Conservation (phyloP, 2,113 vertebrate genomes). For the Bos indicus region DNA sequence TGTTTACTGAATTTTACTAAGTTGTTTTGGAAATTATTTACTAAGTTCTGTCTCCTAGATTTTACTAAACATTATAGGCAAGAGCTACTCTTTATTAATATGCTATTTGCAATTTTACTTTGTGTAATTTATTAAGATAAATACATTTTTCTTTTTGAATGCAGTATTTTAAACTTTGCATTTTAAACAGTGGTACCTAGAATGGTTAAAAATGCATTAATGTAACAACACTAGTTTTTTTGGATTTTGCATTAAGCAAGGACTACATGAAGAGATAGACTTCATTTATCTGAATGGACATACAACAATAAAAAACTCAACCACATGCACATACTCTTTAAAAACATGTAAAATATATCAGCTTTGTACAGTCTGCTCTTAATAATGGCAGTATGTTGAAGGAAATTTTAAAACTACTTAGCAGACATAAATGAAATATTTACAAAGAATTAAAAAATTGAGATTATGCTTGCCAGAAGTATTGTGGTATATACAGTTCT, state of each 20-base stretch:
- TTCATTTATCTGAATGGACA: neutral
- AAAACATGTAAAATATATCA: conserved; percentile 21
- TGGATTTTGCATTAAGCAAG: neutral
- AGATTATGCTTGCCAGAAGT: neutral
- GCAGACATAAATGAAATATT: conserved; percentile 17
- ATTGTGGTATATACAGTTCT: neutral
- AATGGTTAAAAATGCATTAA: conserved; percentile 15
- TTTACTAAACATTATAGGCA: neutral
- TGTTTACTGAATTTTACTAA: neutral
- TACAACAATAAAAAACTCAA: neutral
- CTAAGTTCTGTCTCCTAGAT: neutral
- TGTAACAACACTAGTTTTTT: neutral
- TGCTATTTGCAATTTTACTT: neutral
- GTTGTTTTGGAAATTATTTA: neutral
- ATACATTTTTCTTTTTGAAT: neutral
- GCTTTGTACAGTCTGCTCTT: conserved; percentile 11
- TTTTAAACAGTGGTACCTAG: neutral
- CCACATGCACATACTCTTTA: neutral
- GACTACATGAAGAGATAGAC: neutral
- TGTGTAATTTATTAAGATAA: neutral
- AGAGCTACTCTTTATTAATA: neutral
- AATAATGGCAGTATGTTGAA: conserved; percentile 38
- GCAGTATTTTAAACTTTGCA: neutral
- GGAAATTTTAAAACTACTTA: conserved; percentile 4
- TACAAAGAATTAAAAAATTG: conserved; percentile 14